These are phyloP conservation scores for Lepidotrigona ventralis DNA, from an alignment of 1,140 invertebrate genomes.

Conservation along the genomic window DNA sequence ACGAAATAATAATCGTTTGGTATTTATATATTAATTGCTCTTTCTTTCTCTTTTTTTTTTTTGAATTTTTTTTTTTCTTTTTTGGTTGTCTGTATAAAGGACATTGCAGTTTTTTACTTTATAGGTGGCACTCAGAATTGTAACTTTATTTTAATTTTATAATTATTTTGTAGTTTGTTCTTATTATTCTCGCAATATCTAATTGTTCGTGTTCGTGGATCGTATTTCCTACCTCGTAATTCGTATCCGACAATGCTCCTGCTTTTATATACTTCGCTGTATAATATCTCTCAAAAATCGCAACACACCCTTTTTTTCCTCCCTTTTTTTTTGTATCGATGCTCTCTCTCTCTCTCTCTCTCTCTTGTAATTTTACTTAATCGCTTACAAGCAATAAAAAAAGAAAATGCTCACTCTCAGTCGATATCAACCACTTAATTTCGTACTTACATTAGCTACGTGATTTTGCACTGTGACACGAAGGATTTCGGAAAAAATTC, in stretches of 20 bases:
- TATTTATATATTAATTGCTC: slow-evolving; percentile 18
- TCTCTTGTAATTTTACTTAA: background rate
- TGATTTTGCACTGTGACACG: background rate
- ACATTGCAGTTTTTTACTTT: slow-evolving; percentile 49
- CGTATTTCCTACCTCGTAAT: background rate
- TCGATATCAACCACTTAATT: slow-evolving; percentile 22
- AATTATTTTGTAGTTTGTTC: background rate
- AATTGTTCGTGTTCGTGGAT: background rate
- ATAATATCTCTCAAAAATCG: slow-evolving; percentile 25
- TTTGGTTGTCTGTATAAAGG: slow-evolving; percentile 55
- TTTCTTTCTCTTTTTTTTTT: slow-evolving; percentile 9
- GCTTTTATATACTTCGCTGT: background rate
- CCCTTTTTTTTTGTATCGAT: background rate
- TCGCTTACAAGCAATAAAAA: slow-evolving; percentile 56
- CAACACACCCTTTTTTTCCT: background rate
- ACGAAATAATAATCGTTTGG: too few species aligned
- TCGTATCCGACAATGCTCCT: slow-evolving; percentile 16
- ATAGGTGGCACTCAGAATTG: slow-evolving; percentile 45
- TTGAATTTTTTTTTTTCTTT: slow-evolving; percentile 4
- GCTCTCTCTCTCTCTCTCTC: too few species aligned
- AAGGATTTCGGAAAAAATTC: slow-evolving; percentile 4
- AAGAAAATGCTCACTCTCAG: slow-evolving; percentile 37
- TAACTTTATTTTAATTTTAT: slow-evolving; percentile 10
- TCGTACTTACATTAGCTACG: slow-evolving; percentile 6
- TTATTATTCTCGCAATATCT: background rate